Evolutionary conservation across 2,113 vertebrate genomes (phyloP).

Genomic region (Albula glossodonta): DNA sequence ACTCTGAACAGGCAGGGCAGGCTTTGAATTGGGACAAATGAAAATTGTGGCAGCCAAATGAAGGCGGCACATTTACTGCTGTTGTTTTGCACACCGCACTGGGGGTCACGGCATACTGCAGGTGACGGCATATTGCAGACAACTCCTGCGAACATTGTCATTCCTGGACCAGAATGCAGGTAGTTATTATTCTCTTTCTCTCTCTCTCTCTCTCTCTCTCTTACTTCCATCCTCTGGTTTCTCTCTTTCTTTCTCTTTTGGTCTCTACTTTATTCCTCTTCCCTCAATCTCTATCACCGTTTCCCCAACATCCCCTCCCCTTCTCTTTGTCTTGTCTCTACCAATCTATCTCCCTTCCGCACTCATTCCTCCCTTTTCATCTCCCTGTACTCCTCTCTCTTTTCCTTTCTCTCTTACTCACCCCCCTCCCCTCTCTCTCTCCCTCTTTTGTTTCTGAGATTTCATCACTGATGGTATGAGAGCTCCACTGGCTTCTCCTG

Average conservation of each 20-base stretch:
- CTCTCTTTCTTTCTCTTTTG: too few relatives aligned
- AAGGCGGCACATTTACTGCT: neutral
- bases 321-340: too few relatives aligned
- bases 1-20: neutral
- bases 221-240: too few relatives aligned
- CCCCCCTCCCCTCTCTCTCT: neutral
- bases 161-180: too few relatives aligned
- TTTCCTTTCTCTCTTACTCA: neutral
- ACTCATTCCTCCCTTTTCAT: too few relatives aligned
- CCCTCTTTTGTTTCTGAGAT: slow-evolving; percentile 15
- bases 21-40: neutral
- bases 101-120: neutral
- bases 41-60: neutral
- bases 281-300: too few relatives aligned
- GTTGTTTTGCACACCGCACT: neutral
- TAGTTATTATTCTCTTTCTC: neutral
- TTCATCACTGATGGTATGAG: neutral
- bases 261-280: too few relatives aligned
- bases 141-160: neutral
- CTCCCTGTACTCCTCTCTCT: neutral
- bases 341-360: too few relatives aligned
- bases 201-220: too few relatives aligned
- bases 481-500: neutral
- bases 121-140: too few relatives aligned
- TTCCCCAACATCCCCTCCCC: too few relatives aligned